Percentiles rank a stretch among this genome's conserved stretches.
Evolutionary conservation across 2,888 invertebrate genomes (phyloP).

Genomic region (Chaetogeoica ovagalla): DNA sequence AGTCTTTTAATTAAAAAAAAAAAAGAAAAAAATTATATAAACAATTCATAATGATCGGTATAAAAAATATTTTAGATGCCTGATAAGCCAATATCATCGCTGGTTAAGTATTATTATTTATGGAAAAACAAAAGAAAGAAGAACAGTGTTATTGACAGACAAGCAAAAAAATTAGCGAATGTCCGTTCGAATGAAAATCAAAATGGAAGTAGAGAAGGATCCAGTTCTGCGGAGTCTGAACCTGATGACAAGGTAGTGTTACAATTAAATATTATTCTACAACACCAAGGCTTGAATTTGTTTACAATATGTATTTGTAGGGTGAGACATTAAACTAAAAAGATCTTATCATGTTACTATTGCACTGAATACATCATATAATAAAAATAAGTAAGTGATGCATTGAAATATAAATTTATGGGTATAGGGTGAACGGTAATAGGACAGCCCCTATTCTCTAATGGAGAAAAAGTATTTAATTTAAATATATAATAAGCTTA

Average conservation of each 20-base stretch:
- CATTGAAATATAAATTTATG: conserved; percentile 22
- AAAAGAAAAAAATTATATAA: too few relatives aligned
- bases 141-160: conserved; percentile 90
- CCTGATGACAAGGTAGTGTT: conserved; percentile 82
- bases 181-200: conserved; percentile 56
- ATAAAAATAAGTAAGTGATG: conserved; percentile 45
- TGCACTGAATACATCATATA: conserved; percentile 43
- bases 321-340: conserved; percentile 40
- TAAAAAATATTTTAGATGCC: conserved; percentile 71
- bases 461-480: background rate
- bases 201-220: conserved; percentile 61
- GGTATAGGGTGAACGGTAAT: conserved; percentile 3
- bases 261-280: background rate
- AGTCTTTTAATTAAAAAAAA: background rate
- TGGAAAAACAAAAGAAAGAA: conserved; percentile 96
- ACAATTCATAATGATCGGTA: background rate
- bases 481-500: too few relatives aligned
- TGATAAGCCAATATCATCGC: conserved; percentile 92
- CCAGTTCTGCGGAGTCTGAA: conserved; percentile 84
- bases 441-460: background rate
- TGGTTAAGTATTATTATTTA: conserved; percentile 97
- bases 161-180: conserved; percentile 70
- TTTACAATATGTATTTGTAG: conserved; percentile 46
- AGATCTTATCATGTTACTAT: conserved; percentile 35
- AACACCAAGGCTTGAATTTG: conserved; percentile 19